Conservation (phyloP, 2,888 invertebrate species). For the Stramonita haemastoma region DNA sequence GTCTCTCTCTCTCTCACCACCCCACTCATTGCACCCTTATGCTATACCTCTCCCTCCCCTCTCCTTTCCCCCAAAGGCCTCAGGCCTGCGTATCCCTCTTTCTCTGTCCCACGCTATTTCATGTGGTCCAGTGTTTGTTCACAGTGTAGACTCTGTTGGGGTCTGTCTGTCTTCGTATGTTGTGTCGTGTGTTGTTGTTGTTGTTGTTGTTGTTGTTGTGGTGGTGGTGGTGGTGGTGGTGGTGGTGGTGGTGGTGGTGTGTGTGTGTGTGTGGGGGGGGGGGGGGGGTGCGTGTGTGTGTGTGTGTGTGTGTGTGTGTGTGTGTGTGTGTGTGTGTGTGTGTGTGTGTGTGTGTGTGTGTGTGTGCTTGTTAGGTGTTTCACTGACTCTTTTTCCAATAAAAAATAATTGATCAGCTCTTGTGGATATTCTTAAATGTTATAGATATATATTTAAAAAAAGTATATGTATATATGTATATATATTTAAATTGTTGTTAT, state of each 20-base stretch:
- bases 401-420: no score
- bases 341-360: no score
- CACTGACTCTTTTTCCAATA: no score
- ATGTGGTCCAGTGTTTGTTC: not conserved
- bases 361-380: no score
- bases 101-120: not conserved
- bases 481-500: no score
- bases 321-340: not conserved
- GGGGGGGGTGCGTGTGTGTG: no score
- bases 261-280: not conserved
- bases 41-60: not conserved
- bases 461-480: no score
- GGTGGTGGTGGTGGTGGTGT: not conserved
- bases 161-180: not conserved
- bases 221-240: not conserved
- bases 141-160: no score
- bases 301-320: not conserved
- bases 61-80: not conserved
- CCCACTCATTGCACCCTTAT: not conserved
- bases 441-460: no score
- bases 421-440: no score
- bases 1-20: not conserved
- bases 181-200: not conserved
- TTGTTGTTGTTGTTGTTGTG: not conserved
- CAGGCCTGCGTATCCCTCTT: not conserved